A percentile compares a stretch with the other conserved stretches of the same genome.
Evolutionary conservation across 2,797 vertebrate species (phyloP).

Genomic region (Oreortyx pictus): DNA sequence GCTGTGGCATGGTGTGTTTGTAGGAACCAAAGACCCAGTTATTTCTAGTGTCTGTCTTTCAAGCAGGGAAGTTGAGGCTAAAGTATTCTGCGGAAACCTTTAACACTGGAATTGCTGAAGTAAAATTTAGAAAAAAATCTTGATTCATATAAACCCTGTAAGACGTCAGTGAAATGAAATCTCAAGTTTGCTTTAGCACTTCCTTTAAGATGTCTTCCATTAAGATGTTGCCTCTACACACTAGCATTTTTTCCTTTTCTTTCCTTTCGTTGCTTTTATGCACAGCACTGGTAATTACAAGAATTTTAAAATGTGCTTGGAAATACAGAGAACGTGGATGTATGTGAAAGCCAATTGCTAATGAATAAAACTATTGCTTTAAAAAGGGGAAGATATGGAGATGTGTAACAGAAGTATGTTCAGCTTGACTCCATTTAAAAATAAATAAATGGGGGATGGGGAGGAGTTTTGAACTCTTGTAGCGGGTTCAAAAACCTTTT

Average conservation of each 20-base stretch:
- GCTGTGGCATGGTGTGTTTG: background rate
- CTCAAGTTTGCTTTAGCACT: background rate
- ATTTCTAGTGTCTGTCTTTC: background rate
- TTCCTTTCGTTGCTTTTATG: background rate
- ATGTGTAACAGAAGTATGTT: background rate
- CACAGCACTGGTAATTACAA: background rate
- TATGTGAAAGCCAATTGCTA: background rate
- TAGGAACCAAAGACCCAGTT: background rate
- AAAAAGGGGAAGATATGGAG: background rate
- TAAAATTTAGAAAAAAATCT: background rate
- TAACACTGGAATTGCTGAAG: background rate
- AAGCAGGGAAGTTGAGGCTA: background rate
- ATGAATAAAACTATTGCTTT: background rate
- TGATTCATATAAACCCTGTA: background rate
- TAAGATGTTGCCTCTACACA: background rate
- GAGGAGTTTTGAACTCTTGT: background rate
- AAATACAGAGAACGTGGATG: background rate
- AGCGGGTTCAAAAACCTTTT: slow-evolving; percentile 5
- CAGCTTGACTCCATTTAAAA: background rate
- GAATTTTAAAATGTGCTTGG: background rate
- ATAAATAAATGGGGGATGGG: background rate
- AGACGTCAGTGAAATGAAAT: background rate
- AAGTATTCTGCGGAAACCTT: background rate
- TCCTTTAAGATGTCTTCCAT: background rate
- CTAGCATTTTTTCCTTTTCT: background rate